Conservation (phyloP, 2,113 vertebrate species). For the Trogon melanurus region DNA sequence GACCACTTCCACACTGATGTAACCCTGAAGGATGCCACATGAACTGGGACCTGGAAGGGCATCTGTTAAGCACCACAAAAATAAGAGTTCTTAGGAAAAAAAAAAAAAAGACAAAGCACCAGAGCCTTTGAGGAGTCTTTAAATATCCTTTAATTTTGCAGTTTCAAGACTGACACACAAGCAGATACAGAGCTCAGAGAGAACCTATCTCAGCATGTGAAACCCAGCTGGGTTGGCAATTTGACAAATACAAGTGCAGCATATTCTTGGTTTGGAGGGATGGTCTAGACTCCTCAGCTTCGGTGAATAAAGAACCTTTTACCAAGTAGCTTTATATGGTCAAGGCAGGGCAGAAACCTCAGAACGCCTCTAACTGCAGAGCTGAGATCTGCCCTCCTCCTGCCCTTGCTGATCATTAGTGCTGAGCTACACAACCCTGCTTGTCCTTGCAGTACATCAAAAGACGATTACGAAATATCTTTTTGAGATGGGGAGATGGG, state of each 20-base stretch:
- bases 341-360: neutral
- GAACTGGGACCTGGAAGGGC: neutral
- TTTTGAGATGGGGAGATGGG: neutral
- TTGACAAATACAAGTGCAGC: neutral
- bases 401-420: neutral
- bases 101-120: neutral
- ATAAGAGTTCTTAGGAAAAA: neutral
- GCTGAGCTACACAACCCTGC: neutral
- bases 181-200: neutral
- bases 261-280: neutral
- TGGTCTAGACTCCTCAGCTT: neutral
- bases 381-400: neutral
- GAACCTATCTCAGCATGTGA: neutral
- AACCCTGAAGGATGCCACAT: neutral
- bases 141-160: conserved; percentile 56
- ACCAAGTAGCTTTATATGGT: neutral
- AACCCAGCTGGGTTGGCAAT: neutral
- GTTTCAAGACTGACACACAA: neutral
- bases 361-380: neutral
- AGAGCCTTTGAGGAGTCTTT: neutral
- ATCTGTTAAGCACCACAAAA: neutral
- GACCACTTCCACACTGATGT: neutral
- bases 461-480: neutral
- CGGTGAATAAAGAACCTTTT: neutral
- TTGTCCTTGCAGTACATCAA: neutral